Conservation (phyloP, 2,888 invertebrate genomes). For the Prostheceraeus crozeri region DNA sequence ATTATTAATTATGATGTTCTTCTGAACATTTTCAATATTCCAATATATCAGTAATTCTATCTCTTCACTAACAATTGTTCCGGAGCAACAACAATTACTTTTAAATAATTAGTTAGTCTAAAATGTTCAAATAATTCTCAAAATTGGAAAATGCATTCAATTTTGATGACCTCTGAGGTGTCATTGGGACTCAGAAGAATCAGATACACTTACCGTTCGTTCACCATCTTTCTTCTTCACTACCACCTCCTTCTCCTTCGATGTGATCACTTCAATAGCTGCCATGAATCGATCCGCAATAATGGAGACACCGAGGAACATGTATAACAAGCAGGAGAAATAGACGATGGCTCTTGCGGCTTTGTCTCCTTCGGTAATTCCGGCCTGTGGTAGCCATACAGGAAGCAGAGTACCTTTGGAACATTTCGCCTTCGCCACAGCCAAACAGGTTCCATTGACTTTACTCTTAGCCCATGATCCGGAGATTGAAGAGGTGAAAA, state of each 20-base stretch:
- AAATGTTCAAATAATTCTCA: no score
- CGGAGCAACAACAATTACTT: no score
- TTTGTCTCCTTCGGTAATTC: constrained; percentile 61
- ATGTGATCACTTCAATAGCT: constrained; percentile 91
- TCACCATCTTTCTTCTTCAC: constrained; percentile 78
- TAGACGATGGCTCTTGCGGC: constrained; percentile 75
- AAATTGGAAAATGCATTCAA: no score
- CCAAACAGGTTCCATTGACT: constrained; percentile 30
- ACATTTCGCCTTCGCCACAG: constrained; percentile 59
- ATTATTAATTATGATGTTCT: no score
- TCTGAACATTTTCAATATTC: no score
- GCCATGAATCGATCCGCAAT: constrained; percentile 95
- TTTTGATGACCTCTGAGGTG: no score
- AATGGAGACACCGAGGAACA: constrained; percentile 92
- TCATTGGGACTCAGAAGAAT: no score
- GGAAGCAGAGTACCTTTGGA: constrained; percentile 74
- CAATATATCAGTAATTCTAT: no score
- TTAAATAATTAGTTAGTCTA: no score
- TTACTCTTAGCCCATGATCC: no score
- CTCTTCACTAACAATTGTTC: no score
- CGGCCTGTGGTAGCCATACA: constrained; percentile 69
- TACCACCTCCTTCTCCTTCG: constrained; percentile 81
- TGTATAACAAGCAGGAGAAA: constrained; percentile 73
- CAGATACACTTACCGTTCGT: constrained; percentile 76
- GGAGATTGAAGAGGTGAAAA: no score